Evolutionary conservation across 2,797 vertebrate genomes (phyloP).

Genomic region (Pangasius djambal): DNA sequence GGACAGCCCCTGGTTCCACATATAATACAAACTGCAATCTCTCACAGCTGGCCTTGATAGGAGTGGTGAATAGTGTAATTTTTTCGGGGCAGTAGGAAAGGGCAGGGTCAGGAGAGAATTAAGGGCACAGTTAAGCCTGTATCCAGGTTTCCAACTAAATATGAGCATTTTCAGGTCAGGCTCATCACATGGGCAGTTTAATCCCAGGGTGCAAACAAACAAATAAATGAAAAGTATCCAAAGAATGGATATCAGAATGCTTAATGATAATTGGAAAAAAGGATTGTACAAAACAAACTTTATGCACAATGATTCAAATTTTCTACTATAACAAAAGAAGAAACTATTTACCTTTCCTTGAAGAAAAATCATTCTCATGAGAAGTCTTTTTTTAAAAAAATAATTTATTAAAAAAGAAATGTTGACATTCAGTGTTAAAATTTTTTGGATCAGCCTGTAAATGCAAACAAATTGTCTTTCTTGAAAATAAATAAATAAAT

Average conservation of each 20-base stretch:
- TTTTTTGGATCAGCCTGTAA: neutral
- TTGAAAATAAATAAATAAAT: neutral
- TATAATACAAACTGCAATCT: slow-evolving; percentile 82
- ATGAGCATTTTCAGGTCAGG: slow-evolving; percentile 15
- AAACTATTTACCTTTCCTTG: neutral
- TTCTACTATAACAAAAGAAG: neutral
- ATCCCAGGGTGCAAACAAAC: neutral
- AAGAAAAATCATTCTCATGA: neutral
- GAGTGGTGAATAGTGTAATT: slow-evolving; percentile 85
- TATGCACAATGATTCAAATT: neutral
- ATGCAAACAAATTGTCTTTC: neutral
- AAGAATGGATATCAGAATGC: neutral
- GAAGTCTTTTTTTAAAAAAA: neutral
- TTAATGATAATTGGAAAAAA: neutral
- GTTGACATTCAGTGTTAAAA: neutral
- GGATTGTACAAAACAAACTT: neutral
- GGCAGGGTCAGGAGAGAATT: slow-evolving; percentile 66
- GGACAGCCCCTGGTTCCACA: slow-evolving; percentile 62
- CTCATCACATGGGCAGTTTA: slow-evolving; percentile 1
- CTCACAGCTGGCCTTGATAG: slow-evolving; percentile 89
- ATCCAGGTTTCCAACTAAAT: neutral
- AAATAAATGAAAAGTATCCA: neutral
- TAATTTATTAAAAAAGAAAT: neutral
- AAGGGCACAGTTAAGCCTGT: neutral
- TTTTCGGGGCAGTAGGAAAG: slow-evolving; percentile 84